A percentile compares a stretch with the other conserved stretches of the same genome.
These are phyloP conservation scores for Caerostris extrusa DNA, from an alignment of 1,140 invertebrate species.

Conservation along the genomic window DNA sequence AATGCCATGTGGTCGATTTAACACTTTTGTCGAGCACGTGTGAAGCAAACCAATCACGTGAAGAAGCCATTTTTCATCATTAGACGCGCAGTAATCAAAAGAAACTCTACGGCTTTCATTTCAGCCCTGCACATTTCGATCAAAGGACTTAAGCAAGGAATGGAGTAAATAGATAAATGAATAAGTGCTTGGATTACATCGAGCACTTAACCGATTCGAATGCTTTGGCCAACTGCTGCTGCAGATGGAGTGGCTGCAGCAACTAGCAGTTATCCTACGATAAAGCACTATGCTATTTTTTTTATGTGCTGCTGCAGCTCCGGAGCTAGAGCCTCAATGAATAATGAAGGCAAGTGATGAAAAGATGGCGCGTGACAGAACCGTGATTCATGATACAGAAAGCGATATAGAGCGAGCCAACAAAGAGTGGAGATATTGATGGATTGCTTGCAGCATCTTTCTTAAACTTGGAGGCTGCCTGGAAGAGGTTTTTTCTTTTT, in stretches of 20 bases:
- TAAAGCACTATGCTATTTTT: not conserved
- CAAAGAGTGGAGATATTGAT: constrained; percentile 54
- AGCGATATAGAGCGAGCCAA: constrained; percentile 11
- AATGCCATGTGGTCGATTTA: no score
- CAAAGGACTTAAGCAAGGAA: not conserved
- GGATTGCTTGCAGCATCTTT: not conserved
- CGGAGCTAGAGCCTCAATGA: no score
- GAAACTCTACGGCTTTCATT: not conserved
- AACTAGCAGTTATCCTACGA: not conserved
- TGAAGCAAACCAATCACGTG: not conserved
- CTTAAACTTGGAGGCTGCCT: no score
- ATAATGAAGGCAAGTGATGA: constrained; percentile 53
- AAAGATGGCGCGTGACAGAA: constrained; percentile 47
- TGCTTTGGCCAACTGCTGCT: no score
- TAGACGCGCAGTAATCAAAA: not conserved
- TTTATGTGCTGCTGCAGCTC: no score
- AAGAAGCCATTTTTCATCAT: not conserved
- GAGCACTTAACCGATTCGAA: not conserved
- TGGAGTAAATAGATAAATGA: constrained; percentile 10
- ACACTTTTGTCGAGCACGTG: not conserved
- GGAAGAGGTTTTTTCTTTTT: no score
- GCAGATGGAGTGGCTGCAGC: not conserved
- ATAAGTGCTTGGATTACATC: not conserved
- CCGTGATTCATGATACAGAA: constrained; percentile 43
- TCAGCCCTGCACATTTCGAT: not conserved